Evolutionary conservation across 1,140 invertebrate genomes (phyloP), one percentile per base, ranked within the genome.

Genomic region (Yoshiicerus persimilis): DNA sequence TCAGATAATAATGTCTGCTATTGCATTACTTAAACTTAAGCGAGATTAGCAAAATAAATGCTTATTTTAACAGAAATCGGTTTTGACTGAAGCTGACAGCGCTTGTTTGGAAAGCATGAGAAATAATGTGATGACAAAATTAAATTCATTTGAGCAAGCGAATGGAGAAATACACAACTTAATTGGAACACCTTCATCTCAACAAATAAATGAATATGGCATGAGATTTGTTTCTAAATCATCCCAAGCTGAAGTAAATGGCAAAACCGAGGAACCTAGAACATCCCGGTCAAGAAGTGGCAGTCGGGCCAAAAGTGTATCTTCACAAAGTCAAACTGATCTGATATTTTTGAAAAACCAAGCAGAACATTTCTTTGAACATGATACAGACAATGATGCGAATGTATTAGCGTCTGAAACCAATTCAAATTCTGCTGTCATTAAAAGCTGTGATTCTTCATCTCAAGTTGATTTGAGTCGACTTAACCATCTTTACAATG

Each of bases 131-230:
- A 47, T 88, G 62, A 38, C 32, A n/a, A 88, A 88, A 88, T 70
- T 88, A 6, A 86, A 75, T 66, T 25, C 36, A 36, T 88, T 88
- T 77, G 87, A 88, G 80, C 38, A 77, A 36, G 66, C 84, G 10
- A 84, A 88, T 84, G 27, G 27, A 27, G 25, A 70, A 23, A 39
- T 88, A 47, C 56, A 88, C 38, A 56, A 47, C 9, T 11, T 84
- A 16, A 23, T 84, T 11, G 39, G 23, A 23, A 47, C 11, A 6
- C 83, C 8, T 30, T 11, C 39, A 25, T 56, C 83, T 56, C 39
- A 39, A 9, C 8, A 80, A 36, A 80, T 6, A 16, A 10, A 0
- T n/a, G 34, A n/a, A n/a, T n/a, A n/a, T 36, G 75, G n/a, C 38
- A 8, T 80, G 1, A 8, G n/a, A 0, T 80, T 6, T 4, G 20